These are phyloP conservation scores for Pandemis corylana DNA, from an alignment of 2,888 invertebrate species.

Conservation along the genomic window DNA sequence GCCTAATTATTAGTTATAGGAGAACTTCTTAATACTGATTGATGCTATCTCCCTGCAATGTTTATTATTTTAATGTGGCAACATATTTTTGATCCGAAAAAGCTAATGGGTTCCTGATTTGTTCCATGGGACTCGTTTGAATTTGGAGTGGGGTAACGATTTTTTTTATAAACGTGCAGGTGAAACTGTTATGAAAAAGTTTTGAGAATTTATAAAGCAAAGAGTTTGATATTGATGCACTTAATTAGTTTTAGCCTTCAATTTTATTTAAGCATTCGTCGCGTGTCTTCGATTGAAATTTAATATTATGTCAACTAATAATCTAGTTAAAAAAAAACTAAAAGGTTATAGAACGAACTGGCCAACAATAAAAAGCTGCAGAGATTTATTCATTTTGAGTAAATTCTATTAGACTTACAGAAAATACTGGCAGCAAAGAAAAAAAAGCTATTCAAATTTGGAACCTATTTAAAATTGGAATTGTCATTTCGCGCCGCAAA, in stretches of 20 bases:
- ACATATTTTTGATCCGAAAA: slow-evolving; percentile 20
- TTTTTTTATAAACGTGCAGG: background rate
- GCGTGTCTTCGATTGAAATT: no score
- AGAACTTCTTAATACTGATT: slow-evolving; percentile 51
- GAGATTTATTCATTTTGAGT: background rate
- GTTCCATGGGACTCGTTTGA: slow-evolving; percentile 2
- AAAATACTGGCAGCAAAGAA: slow-evolving; percentile 2
- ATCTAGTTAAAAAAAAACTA: background rate
- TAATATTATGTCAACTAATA: no score
- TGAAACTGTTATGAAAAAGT: background rate
- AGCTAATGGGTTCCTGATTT: background rate
- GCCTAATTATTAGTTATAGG: slow-evolving; percentile 52
- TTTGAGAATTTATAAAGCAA: no score
- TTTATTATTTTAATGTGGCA: slow-evolving; percentile 30
- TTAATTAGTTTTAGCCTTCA: no score
- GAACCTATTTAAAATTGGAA: slow-evolving; percentile 35
- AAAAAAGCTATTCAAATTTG: slow-evolving; percentile 25
- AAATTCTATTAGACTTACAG: background rate
- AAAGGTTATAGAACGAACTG: background rate
- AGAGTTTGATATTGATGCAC: no score
- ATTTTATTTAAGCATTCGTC: no score
- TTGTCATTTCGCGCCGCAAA: slow-evolving; percentile 40
- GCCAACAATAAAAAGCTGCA: background rate
- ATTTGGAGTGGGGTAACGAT: background rate
- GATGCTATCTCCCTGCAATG: slow-evolving; percentile 42